phyloP scores from a whole-genome alignment of 2,113 vertebrate genomes.

The Neodon shergylaensis region DNA sequence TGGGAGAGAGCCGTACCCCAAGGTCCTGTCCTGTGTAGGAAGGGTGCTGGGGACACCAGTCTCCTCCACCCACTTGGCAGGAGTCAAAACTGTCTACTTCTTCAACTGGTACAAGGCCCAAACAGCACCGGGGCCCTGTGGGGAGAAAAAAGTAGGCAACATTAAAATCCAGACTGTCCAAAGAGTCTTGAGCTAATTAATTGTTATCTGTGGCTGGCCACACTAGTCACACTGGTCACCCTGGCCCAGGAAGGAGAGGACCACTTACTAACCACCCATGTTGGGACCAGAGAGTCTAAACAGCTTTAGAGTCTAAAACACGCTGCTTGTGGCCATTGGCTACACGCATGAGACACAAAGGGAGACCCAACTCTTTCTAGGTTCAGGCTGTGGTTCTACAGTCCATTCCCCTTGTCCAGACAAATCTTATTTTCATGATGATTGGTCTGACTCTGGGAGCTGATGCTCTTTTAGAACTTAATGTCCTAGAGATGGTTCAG shows the following conservation, averaged over 20 bases:
- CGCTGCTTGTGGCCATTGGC: not conserved
- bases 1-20: constrained; percentile 80
- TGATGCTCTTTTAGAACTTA: not conserved
- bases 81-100: constrained; percentile 82
- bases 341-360: not conserved
- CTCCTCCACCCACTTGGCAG: constrained; percentile 81
- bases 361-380: not conserved
- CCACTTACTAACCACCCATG: not conserved
- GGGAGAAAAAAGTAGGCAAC: constrained; percentile 48
- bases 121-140: constrained; percentile 85
- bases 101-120: constrained; percentile 89
- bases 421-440: not conserved
- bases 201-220: not conserved
- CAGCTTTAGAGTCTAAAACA: not conserved
- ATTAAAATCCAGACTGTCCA: not conserved
- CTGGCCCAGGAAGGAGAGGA: not conserved
- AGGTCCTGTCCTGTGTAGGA: constrained; percentile 75
- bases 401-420: not conserved
- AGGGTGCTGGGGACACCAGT: constrained; percentile 78
- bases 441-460: not conserved
- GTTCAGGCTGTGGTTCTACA: not conserved
- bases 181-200: too few species aligned
- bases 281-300: not conserved
- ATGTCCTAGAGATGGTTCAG: not conserved
- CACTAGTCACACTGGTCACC: not conserved